Conservation (phyloP, 1,140 invertebrate genomes). For the Neelides sp. region DNA sequence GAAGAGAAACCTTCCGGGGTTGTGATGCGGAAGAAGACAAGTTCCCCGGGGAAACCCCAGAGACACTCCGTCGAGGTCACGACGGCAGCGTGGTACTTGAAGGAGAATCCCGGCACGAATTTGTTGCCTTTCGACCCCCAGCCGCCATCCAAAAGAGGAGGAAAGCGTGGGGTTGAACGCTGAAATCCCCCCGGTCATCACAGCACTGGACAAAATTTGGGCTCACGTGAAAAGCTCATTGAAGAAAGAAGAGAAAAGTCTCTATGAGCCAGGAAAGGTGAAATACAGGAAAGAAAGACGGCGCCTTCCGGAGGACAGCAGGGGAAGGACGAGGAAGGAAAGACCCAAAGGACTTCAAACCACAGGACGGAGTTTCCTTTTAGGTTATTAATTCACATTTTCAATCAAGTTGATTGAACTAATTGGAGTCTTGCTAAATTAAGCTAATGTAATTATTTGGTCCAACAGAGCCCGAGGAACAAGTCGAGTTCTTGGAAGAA, state of each 20-base stretch:
- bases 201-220: constrained; percentile 27
- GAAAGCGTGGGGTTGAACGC: background rate
- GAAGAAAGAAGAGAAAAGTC: constrained; percentile 4
- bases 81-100: constrained; percentile 50
- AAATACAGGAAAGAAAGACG: constrained; percentile 7
- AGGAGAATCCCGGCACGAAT: constrained; percentile 20
- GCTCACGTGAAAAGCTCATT: constrained; percentile 14
- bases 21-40: constrained; percentile 21
- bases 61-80: constrained; percentile 76
- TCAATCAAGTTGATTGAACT: too few relatives aligned
- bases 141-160: background rate
- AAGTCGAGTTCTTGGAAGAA: constrained; percentile 23
- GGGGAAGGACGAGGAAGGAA: constrained; percentile 13
- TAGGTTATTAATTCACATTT: constrained; percentile 10
- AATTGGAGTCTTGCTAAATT: background rate
- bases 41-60: constrained; percentile 41
- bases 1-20: constrained; percentile 23
- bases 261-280: background rate
- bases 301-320: background rate
- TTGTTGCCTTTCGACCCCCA: constrained; percentile 13
- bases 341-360: constrained; percentile 24
- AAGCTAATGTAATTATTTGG: background rate
- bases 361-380: constrained; percentile 21
- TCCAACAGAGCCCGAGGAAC: constrained; percentile 20
- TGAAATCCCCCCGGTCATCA: constrained; percentile 19